A percentile compares a stretch with the other conserved stretches of the same genome.
Evolutionary conservation across 2,888 invertebrate genomes (phyloP).

Genomic region (Smittia aterrima): DNA sequence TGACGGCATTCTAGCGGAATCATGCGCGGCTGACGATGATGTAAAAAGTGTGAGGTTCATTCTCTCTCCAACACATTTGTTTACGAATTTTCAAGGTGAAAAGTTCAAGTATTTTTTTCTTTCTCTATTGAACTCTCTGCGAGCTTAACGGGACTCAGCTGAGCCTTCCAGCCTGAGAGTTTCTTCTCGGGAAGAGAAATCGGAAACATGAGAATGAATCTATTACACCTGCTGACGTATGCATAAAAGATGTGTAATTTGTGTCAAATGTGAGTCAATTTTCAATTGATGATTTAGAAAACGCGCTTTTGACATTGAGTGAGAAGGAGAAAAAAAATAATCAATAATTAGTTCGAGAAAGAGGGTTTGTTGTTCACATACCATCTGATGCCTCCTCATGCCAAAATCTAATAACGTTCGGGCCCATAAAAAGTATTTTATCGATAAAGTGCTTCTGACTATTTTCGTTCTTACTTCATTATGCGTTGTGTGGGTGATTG

Average conservation of each 20-base stretch:
- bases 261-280: slow-evolving; percentile 16
- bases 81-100: slow-evolving; percentile 42
- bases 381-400: slow-evolving; percentile 7
- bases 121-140: background rate
- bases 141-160: background rate
- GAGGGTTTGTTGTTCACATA: background rate
- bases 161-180: background rate
- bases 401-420: slow-evolving; percentile 3
- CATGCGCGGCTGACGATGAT: slow-evolving; percentile 32
- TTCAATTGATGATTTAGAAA: background rate
- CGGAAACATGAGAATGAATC: background rate
- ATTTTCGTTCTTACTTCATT: slow-evolving; percentile 7
- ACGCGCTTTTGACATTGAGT: background rate
- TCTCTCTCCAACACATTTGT: slow-evolving; percentile 31
- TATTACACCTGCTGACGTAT: background rate
- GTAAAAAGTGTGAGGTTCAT: slow-evolving; percentile 25
- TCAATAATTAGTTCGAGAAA: slow-evolving; percentile 9
- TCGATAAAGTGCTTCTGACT: slow-evolving; percentile 21
- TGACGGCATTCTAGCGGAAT: background rate
- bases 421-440: slow-evolving; percentile 11
- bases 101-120: slow-evolving; percentile 36
- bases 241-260: background rate
- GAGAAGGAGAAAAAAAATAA: background rate
- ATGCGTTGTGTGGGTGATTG: background rate
- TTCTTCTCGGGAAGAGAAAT: background rate